Evolutionary conservation across 2,888 invertebrate genomes (phyloP), one percentile per base, ranked within the genome.

Genomic region (Spialia ferax): DNA sequence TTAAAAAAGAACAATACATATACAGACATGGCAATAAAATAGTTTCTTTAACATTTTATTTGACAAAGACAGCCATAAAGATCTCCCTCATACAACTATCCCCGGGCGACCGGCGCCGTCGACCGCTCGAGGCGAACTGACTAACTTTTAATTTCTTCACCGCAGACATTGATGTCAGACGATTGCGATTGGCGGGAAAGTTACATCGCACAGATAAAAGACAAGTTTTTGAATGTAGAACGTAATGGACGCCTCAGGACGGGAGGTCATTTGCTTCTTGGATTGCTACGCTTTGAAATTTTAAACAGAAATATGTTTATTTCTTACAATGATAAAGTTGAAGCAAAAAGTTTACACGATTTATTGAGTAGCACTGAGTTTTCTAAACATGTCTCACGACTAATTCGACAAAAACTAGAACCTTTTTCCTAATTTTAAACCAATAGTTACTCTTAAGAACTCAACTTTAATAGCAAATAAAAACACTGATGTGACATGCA

Each of bases 71-170:
- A 71, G 70, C 68, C 70, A 71, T 70, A 68, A 68, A 72, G 72
- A 69, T 67, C 59, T 59, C 65, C 71, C 70, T 74, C 73, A 71
- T 76, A 74, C 73, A 70, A 71, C 71, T 71, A 70, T 73, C 70
- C 76, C 73, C 69, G 48, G 62, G 73, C 83, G 82, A 86, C 89
- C 87, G 86, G 79, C 84, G 81, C 73, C 87, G 85, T 76, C 84
- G 83, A 85, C 76, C 80, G 89, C 91, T 81, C 82, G 81, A 72
- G 87, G 89, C 86, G 71, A 78, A 89, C 87, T 90, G 88, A 85
- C 85, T 85, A 91, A 91, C 89, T 91, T 92, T 91, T 91, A 90
- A 91, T 91, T 89, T 86, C 89, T 87, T 88, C 83, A 80, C 83
- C 84, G 80, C 88, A 88, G 88, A 87, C 87, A 88, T 88, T 90